These are phyloP conservation scores for Dendrolimus kikuchii DNA, from an alignment of 1,140 invertebrate genomes.

Conservation along the genomic window DNA sequence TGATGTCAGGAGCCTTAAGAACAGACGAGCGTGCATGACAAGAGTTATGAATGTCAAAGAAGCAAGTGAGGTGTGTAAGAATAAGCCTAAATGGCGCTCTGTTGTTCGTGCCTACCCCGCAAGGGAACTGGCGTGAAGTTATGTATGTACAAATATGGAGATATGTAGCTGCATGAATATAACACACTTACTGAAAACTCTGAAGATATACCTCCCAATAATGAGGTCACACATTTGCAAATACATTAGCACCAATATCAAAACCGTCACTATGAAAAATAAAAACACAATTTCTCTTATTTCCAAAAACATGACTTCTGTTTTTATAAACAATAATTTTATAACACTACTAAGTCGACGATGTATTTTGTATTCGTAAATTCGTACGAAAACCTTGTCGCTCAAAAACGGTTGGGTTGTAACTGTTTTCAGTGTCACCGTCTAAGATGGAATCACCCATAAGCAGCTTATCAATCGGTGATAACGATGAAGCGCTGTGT, in stretches of 20 bases:
- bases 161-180: constrained; percentile 1
- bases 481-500: too few species aligned
- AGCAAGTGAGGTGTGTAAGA: too few species aligned
- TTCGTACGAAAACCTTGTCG: not conserved
- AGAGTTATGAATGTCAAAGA: too few species aligned
- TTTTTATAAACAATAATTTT: not conserved
- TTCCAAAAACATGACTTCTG: constrained; percentile 30
- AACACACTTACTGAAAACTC: constrained; percentile 43
- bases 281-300: constrained; percentile 37
- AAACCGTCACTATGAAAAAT: constrained; percentile 25
- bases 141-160: not conserved
- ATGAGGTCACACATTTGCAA: constrained; percentile 42
- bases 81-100: too few species aligned
- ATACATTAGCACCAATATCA: constrained; percentile 37
- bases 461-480: too few species aligned
- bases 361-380: constrained; percentile 1
- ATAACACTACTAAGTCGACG: not conserved
- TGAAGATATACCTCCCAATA: constrained; percentile 33
- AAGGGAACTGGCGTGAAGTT: not conserved
- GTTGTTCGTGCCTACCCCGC: too few species aligned
- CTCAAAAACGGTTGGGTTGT: too few species aligned
- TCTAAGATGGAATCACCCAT: too few species aligned
- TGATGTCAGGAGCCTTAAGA: too few species aligned
- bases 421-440: too few species aligned
- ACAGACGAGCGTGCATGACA: too few species aligned